Conservation (phyloP, 2,797 vertebrate genomes). For the Silurus lanzhouensis region DNA sequence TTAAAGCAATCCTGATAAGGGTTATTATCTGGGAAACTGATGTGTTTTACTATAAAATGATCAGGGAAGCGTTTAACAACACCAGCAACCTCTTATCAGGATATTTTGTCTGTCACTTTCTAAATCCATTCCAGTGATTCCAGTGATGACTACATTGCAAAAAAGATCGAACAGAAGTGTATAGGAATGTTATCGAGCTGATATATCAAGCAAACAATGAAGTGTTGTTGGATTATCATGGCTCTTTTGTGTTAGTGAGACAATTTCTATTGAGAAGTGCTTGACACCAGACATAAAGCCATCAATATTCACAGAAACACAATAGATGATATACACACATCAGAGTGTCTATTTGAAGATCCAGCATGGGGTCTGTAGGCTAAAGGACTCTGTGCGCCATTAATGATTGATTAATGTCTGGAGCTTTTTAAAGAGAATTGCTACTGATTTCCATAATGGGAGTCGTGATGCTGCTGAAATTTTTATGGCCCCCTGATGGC, state of each 20-base stretch:
- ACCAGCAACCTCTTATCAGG: slow-evolving; percentile 33
- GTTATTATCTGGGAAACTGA: slow-evolving; percentile 18
- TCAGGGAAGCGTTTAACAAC: not conserved
- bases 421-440: slow-evolving; percentile 46
- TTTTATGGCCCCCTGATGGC: slow-evolving; percentile 51
- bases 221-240: not conserved
- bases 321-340: not conserved
- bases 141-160: not conserved
- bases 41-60: slow-evolving; percentile 25
- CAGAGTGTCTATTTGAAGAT: slow-evolving; percentile 31
- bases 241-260: not conserved
- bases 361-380: slow-evolving; percentile 29
- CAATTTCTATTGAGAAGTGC: slow-evolving; percentile 5
- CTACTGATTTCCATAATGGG: slow-evolving; percentile 53
- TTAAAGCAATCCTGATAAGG: slow-evolving; percentile 20
- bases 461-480: slow-evolving; percentile 49
- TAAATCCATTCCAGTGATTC: slow-evolving; percentile 6
- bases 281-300: slow-evolving; percentile 27
- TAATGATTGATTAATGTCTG: slow-evolving; percentile 59
- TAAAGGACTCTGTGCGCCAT: slow-evolving; percentile 30
- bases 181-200: slow-evolving; percentile 14
- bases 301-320: slow-evolving; percentile 20
- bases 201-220: slow-evolving; percentile 10
- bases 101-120: not conserved
- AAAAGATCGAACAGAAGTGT: not conserved